Evolutionary conservation across 2,113 vertebrate genomes (phyloP), one percentile per base, ranked within the genome.

Genomic region (Centropus unirufus): DNA sequence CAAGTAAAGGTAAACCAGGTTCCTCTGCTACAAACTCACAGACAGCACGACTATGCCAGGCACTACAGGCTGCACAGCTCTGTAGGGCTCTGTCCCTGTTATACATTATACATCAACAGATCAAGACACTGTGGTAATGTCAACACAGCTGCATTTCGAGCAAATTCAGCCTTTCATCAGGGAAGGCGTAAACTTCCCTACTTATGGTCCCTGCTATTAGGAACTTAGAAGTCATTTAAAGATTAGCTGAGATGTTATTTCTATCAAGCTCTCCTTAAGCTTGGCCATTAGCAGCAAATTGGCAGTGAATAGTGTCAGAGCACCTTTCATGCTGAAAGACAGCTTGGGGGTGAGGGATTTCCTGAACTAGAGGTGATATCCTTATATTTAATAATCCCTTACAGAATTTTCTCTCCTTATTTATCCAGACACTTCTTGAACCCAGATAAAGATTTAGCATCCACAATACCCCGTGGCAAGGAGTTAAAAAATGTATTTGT

Each of bases 221-320:
- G 77, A 83, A 61, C 11, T 58, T 59, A 63, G 64, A 75, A 87
- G 80, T 64, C 61, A 84, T 93, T 95, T 92, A 87, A 89, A 87
- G 86, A 95, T 94, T 83, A 92, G 61, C 76, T 46, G 89, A 92
- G 91, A 82, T 79, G 80, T 89, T 93, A 83, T 92, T 93, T 93
- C 81, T 84, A 89, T 72, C 73, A 61, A 89, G 74, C n/a, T 57
- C 52, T 47, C 73, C 67, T 69, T 54, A 89, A 94, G 47, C 23
- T 72, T 61, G 54, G 44, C 83, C 77, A 66, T 92, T 91, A 95
- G 74, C 69, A 73, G 81, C 49, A 92, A 93, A 97, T 85, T 95
- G 81, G 46, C 67, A 92, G 63, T 73, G 87, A 89, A 84, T 6
- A 66, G 69, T 82, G 84, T 54, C 66, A 81, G 58, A 87, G 70